These are phyloP conservation scores for Centropyge bicolor DNA, from an alignment of 2,797 vertebrate genomes.

Conservation along the genomic window DNA sequence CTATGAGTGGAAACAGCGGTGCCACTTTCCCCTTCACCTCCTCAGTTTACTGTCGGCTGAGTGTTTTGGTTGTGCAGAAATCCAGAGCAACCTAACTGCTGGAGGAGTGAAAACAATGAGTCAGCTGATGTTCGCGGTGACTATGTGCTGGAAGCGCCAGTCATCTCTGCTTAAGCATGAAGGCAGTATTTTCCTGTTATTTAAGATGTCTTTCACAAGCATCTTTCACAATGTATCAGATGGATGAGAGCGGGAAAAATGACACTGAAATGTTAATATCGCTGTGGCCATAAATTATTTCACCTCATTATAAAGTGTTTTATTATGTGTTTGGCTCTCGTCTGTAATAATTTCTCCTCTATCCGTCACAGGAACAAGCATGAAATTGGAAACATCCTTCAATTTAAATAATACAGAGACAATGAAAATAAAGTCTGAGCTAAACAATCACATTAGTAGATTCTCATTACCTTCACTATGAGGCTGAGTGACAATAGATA, in stretches of 20 bases:
- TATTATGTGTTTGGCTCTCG: not conserved
- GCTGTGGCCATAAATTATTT: not conserved
- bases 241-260: not conserved
- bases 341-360: constrained; percentile 23
- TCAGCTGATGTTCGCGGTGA: constrained; percentile 30
- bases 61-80: constrained; percentile 16
- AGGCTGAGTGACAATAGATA: not conserved
- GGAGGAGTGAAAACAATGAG: constrained; percentile 26
- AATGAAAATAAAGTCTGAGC: constrained; percentile 19
- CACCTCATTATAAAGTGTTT: not conserved
- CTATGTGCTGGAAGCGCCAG: not conserved
- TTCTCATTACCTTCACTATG: constrained; percentile 13
- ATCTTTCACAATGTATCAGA: not conserved
- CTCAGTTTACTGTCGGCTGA: constrained; percentile 19
- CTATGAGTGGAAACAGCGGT: constrained; percentile 12
- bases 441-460: constrained; percentile 38
- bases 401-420: constrained; percentile 7
- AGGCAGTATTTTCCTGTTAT: not conserved
- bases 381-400: constrained; percentile 29
- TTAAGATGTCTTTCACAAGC: not conserved
- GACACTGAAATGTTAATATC: not conserved
- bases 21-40: constrained; percentile 6
- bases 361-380: not conserved
- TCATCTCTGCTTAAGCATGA: constrained; percentile 8
- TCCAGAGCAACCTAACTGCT: constrained; percentile 17